phyloP scores from a whole-genome alignment of 2,797 vertebrate species.

The Eidolon dupreanum region DNA sequence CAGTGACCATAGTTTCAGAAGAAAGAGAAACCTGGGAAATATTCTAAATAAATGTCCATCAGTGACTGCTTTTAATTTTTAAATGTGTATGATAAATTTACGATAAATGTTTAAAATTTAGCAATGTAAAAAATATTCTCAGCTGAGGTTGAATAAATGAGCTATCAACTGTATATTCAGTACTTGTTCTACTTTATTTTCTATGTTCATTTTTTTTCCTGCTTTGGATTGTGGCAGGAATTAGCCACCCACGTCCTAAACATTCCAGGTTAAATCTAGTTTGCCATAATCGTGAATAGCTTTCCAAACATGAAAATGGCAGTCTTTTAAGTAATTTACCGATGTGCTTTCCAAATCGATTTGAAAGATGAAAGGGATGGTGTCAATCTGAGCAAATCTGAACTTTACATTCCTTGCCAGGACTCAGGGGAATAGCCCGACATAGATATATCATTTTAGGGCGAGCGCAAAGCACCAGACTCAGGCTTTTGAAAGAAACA shows the following conservation, averaged over 20 bases:
- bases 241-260: constrained; percentile 70
- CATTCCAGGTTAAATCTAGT: constrained; percentile 54
- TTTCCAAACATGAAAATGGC: constrained; percentile 63
- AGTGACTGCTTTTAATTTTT: neutral
- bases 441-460: neutral
- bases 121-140: constrained; percentile 23
- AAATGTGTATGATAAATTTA: neutral
- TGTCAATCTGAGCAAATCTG: neutral
- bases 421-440: neutral
- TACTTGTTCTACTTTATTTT: constrained; percentile 48
- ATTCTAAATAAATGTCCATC: neutral
- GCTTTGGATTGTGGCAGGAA: constrained; percentile 57
- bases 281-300: constrained; percentile 37
- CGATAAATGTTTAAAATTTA: neutral
- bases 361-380: constrained; percentile 6
- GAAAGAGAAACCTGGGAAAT: neutral
- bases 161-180: constrained; percentile 34
- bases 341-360: neutral
- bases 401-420: neutral
- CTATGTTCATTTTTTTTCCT: neutral
- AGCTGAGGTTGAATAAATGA: constrained; percentile 9
- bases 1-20: neutral
- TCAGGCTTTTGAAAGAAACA: constrained; percentile 16
- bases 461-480: neutral
- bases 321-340: constrained; percentile 36